These are phyloP conservation scores for Ephydatia muelleri DNA, from an alignment of 37 sponge, comb jelly and placozoan genomes.

Conservation along the genomic window DNA sequence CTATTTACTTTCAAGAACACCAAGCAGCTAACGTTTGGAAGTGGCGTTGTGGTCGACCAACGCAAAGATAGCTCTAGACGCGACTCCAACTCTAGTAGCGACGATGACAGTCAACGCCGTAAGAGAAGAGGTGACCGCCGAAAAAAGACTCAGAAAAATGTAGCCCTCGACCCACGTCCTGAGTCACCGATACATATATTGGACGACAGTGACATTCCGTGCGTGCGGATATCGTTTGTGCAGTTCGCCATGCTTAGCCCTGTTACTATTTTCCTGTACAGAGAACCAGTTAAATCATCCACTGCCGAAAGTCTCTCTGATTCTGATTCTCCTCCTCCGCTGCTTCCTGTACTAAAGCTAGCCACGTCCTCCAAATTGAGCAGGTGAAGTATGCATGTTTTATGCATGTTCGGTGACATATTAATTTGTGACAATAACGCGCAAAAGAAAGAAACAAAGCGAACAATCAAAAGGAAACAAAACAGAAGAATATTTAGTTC, in stretches of 20 bases:
- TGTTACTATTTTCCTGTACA: neutral
- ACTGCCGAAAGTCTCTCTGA: neutral
- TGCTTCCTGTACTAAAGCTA: neutral
- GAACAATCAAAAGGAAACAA: too few relatives aligned
- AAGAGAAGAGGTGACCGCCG: neutral
- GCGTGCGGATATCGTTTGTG: neutral
- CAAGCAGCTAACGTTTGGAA: neutral
- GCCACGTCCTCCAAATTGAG: neutral
- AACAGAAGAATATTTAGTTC: too few relatives aligned
- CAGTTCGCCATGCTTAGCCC: neutral
- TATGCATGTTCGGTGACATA: too few relatives aligned
- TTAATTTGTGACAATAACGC: too few relatives aligned
- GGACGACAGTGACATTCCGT: neutral
- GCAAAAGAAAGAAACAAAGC: too few relatives aligned
- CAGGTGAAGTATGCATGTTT: too few relatives aligned
- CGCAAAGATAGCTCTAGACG: neutral
- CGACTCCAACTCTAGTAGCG: neutral
- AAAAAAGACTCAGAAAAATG: neutral
- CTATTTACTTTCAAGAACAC: neutral
- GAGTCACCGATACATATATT: neutral
- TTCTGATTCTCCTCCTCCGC: neutral
- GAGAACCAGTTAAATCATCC: neutral
- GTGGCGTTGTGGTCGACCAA: neutral
- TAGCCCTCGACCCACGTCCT: neutral
- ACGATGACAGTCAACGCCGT: neutral